Percentiles rank a stretch among this genome's conserved stretches.
These are phyloP conservation scores for Scaptomyza graminum DNA, from an alignment of 1,140 invertebrate genomes.

Conservation along the genomic window DNA sequence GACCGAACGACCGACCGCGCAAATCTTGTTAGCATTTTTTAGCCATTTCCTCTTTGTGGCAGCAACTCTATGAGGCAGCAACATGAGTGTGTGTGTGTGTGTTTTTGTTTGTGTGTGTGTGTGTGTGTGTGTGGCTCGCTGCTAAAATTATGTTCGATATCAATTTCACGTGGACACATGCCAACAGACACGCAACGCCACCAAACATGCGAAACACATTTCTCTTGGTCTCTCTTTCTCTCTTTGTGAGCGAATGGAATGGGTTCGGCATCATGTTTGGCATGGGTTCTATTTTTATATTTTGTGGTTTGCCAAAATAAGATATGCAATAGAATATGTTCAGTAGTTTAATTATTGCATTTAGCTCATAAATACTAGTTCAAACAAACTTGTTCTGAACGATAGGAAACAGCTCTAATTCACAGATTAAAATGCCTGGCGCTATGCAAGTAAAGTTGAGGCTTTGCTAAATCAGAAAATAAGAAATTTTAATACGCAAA, in stretches of 20 bases:
- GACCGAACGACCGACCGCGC: constrained; percentile 42
- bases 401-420: too few relatives aligned
- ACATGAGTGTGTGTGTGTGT: constrained; percentile 21
- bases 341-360: not conserved
- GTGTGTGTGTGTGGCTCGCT: constrained; percentile 46
- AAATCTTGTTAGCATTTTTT: constrained; percentile 81
- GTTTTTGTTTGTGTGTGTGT: too few relatives aligned
- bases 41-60: constrained; percentile 73
- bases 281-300: constrained; percentile 1
- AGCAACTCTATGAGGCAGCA: constrained; percentile 9
- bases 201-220: constrained; percentile 79
- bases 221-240: constrained; percentile 10
- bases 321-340: too few relatives aligned
- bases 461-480: too few relatives aligned
- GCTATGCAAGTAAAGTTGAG: too few relatives aligned
- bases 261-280: constrained; percentile 11
- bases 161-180: constrained; percentile 81
- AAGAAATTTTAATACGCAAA: too few relatives aligned
- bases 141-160: constrained; percentile 79
- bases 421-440: too few relatives aligned
- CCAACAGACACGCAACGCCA: constrained; percentile 80
- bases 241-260: constrained; percentile 4
- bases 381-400: too few relatives aligned
- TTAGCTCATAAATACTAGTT: too few relatives aligned
- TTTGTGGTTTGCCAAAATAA: not conserved